phyloP scores from a whole-genome alignment of 2,113 vertebrate genomes.

The Tragulus kanchil region DNA sequence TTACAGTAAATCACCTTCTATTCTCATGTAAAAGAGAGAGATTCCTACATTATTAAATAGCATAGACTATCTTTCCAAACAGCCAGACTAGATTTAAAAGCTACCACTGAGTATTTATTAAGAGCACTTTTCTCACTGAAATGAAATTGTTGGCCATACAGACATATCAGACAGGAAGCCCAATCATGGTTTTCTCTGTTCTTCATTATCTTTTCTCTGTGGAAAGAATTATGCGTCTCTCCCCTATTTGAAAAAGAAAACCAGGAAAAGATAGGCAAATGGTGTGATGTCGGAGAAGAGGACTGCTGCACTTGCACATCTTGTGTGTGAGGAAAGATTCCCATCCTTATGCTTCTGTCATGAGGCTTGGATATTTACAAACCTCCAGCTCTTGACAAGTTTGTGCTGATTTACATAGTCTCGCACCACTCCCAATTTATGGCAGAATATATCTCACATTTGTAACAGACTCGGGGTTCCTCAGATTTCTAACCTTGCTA shows the following conservation, averaged over 20 bases:
- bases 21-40: slow-evolving; percentile 28
- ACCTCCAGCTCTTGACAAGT: slow-evolving; percentile 10
- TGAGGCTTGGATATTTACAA: slow-evolving; percentile 59
- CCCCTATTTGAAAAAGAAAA: neutral
- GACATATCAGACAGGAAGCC: neutral
- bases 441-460: slow-evolving; percentile 34
- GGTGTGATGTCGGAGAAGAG: neutral
- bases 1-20: slow-evolving; percentile 33
- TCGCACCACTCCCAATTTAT: neutral
- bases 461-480: neutral
- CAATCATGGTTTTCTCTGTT: neutral
- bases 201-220: neutral
- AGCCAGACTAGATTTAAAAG: neutral
- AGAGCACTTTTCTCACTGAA: neutral
- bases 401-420: slow-evolving; percentile 46
- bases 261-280: neutral
- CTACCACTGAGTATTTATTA: neutral
- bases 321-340: neutral
- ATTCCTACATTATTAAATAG: slow-evolving; percentile 58
- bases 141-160: neutral
- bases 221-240: neutral
- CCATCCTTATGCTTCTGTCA: neutral
- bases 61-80: slow-evolving; percentile 29
- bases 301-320: neutral
- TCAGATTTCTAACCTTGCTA: neutral